These are phyloP conservation scores for Acronicta alni DNA, from an alignment of 2,888 invertebrate genomes.

Conservation along the genomic window DNA sequence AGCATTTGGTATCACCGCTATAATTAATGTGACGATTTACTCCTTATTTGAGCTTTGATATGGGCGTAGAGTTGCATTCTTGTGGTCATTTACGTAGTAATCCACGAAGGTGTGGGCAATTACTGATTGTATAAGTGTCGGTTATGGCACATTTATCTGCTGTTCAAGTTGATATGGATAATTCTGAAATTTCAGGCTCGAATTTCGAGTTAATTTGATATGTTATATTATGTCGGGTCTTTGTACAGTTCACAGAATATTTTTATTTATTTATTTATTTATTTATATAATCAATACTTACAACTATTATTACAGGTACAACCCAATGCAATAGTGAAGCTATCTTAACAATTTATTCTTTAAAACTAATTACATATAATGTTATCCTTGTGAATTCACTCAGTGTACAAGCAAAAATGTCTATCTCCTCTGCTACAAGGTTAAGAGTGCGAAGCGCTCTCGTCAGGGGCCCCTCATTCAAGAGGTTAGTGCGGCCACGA, in stretches of 20 bases:
- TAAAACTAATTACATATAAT: no score
- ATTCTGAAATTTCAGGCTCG: neutral
- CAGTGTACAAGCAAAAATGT: no score
- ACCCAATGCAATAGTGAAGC: no score
- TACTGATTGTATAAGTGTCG: neutral
- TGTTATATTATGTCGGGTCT: neutral
- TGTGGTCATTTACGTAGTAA: slow-evolving; percentile 31
- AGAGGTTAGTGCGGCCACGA: no score
- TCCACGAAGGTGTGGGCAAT: slow-evolving; percentile 4
- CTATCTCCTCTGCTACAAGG: no score
- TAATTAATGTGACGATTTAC: slow-evolving; percentile 18
- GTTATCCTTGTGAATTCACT: no score
- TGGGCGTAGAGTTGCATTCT: slow-evolving; percentile 29
- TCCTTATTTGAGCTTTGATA: slow-evolving; percentile 15
- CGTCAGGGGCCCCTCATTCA: no score
- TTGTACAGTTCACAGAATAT: slow-evolving; percentile 1
- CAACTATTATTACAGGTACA: no score
- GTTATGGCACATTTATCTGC: neutral
- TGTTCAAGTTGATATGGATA: neutral
- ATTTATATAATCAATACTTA: no score
- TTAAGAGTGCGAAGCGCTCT: no score
- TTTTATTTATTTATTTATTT: no score
- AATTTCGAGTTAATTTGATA: neutral
- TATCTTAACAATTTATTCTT: no score
- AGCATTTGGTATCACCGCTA: slow-evolving; percentile 37